Conservation (phyloP, 2,797 vertebrate species). For the Nyctibius grandis region DNA sequence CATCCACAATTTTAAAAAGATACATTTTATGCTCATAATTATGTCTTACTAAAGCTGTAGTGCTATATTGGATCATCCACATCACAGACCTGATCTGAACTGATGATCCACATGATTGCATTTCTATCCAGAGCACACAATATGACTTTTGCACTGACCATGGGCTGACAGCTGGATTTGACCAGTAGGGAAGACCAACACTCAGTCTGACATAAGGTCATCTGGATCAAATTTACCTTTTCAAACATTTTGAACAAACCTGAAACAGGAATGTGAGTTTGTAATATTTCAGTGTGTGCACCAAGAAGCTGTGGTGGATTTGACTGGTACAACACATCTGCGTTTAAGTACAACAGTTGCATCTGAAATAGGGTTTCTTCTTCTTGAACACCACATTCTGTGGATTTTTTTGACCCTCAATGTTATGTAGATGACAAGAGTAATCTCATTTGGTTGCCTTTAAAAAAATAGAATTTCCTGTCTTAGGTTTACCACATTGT, state of each 20-base stretch:
- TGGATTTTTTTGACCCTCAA: background rate
- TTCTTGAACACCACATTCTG: background rate
- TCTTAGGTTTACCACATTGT: background rate
- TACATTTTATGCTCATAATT: background rate
- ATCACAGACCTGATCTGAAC: background rate
- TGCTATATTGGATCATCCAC: background rate
- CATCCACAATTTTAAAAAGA: background rate
- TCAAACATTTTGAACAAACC: background rate
- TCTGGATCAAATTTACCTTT: background rate
- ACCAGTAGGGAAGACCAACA: background rate
- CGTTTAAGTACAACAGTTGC: background rate
- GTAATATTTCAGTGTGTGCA: background rate
- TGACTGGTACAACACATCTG: background rate
- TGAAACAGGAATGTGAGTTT: accelerated
- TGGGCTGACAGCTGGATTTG: background rate
- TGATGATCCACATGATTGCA: background rate
- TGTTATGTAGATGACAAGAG: background rate
- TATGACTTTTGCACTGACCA: background rate
- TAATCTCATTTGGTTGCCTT: background rate
- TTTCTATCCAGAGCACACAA: background rate
- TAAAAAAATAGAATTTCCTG: background rate
- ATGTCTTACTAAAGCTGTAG: background rate
- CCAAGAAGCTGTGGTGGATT: accelerated
- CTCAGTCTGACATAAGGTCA: background rate
- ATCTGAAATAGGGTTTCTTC: background rate